Evolutionary conservation across 2,888 invertebrate species (phyloP).

Genomic region (Hoplodrina blanda): DNA sequence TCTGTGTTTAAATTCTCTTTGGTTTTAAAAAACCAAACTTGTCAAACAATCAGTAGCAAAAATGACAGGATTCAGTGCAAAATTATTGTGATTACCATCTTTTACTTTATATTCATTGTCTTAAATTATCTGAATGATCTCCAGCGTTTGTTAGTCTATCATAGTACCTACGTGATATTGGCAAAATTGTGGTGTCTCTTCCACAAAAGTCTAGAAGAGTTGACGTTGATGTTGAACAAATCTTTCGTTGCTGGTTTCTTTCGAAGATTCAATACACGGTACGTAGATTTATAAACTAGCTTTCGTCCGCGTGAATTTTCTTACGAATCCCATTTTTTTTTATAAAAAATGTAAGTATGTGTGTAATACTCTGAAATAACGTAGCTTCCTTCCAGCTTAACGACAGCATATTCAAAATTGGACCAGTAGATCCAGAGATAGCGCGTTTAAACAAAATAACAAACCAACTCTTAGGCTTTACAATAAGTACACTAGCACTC

Average conservation of each 20-base stretch:
- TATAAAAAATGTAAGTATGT: too few species aligned
- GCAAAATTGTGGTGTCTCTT: neutral
- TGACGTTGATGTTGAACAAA: conserved; percentile 14
- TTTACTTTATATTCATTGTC: neutral
- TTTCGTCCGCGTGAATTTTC: too few species aligned
- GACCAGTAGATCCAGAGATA: too few species aligned
- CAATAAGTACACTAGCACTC: too few species aligned
- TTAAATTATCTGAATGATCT: neutral
- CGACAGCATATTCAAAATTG: too few species aligned
- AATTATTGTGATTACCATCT: conserved; percentile 61
- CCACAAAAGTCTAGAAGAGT: neutral
- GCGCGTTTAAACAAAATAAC: too few species aligned
- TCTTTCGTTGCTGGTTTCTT: conserved; percentile 29
- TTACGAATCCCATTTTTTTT: too few species aligned
- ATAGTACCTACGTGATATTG: neutral
- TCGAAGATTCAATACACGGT: conserved; percentile 42
- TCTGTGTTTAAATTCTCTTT: conserved; percentile 11
- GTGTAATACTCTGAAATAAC: too few species aligned
- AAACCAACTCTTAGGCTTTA: too few species aligned
- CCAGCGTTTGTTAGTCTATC: too few species aligned
- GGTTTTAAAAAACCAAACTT: conserved; percentile 3
- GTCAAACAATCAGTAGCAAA: conserved; percentile 36
- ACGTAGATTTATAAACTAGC: conserved; percentile 10
- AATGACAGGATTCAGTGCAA: conserved; percentile 59
- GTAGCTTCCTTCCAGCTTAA: too few species aligned